Conservation (phyloP, 2,797 vertebrate genomes). For the Spinibarbus caldwelli region DNA sequence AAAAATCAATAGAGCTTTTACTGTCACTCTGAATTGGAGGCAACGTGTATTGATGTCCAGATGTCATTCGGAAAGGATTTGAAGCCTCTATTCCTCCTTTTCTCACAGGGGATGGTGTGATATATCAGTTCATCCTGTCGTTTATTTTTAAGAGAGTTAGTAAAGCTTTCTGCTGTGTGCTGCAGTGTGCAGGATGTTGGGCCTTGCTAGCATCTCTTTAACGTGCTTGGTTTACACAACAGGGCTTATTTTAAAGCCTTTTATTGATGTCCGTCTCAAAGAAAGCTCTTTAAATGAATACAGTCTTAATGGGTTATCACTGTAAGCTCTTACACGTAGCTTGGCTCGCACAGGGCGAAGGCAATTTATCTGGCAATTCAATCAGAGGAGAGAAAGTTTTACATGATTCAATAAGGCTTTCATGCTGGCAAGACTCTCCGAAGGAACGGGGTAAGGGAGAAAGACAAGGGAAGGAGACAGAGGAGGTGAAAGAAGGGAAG, state of each 20-base stretch:
- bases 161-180: constrained; percentile 54
- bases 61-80: constrained; percentile 77
- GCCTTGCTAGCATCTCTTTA: constrained; percentile 46
- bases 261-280: constrained; percentile 62
- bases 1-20: constrained; percentile 83
- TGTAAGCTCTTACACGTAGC: constrained; percentile 59
- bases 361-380: constrained; percentile 57
- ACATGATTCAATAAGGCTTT: constrained; percentile 62
- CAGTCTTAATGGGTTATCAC: constrained; percentile 65
- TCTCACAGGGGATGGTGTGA: constrained; percentile 63
- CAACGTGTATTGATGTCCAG: constrained; percentile 77
- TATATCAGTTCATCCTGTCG: constrained; percentile 67
- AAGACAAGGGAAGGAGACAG: constrained; percentile 17
- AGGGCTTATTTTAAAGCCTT: constrained; percentile 65
- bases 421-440: constrained; percentile 39
- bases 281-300: constrained; percentile 65
- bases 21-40: constrained; percentile 75
- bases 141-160: constrained; percentile 67
- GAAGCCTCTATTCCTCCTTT: constrained; percentile 68
- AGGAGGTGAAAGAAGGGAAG: constrained; percentile 31
- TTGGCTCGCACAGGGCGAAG: constrained; percentile 47
- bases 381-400: constrained; percentile 55
- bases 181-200: constrained; percentile 55
- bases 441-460: constrained; percentile 8
- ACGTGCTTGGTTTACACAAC: constrained; percentile 66